phyloP scores from a whole-genome alignment of 1,140 invertebrate species.

The Drosophila eugracilis region DNA sequence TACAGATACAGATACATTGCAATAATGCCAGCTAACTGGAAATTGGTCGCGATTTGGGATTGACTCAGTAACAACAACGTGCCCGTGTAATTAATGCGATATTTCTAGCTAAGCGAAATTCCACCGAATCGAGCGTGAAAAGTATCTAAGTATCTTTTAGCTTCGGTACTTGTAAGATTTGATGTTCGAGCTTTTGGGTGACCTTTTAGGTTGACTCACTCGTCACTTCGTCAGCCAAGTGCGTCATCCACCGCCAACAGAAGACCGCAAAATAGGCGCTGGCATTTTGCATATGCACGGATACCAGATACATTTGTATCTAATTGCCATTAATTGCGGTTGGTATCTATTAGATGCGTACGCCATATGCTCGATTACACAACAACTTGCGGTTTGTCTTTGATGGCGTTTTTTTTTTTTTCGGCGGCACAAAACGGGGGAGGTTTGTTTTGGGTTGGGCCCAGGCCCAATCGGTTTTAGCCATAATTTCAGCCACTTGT shows the following conservation, averaged over 20 bases:
- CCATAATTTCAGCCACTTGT: conserved; percentile 25
- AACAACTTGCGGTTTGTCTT: conserved; percentile 58
- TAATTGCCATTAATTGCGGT: conserved; percentile 48
- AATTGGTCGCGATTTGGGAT: neutral
- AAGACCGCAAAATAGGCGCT: conserved; percentile 23
- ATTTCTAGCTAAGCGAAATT: conserved; percentile 15
- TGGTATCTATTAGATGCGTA: conserved; percentile 37
- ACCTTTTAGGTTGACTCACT: conserved; percentile 22
- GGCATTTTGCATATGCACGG: conserved; percentile 35
- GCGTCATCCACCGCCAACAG: conserved; percentile 25
- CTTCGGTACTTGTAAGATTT: neutral
- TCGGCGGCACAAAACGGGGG: neutral
- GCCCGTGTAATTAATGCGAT: conserved; percentile 23
- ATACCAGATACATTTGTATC: conserved; percentile 55
- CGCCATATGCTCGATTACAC: conserved; percentile 61
- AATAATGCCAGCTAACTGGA: conserved; percentile 5
- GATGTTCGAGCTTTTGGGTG: neutral
- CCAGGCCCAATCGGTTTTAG: conserved; percentile 5
- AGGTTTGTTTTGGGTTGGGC: conserved; percentile 16
- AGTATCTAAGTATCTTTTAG: neutral
- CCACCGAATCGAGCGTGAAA: conserved; percentile 6
- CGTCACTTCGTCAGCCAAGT: neutral
- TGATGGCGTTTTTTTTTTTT: conserved; percentile 3
- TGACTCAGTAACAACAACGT: conserved; percentile 17
- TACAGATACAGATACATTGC: conserved; percentile 6